Evolutionary conservation across 2,113 vertebrate species (phyloP).

Genomic region (Pygoscelis adeliae): DNA sequence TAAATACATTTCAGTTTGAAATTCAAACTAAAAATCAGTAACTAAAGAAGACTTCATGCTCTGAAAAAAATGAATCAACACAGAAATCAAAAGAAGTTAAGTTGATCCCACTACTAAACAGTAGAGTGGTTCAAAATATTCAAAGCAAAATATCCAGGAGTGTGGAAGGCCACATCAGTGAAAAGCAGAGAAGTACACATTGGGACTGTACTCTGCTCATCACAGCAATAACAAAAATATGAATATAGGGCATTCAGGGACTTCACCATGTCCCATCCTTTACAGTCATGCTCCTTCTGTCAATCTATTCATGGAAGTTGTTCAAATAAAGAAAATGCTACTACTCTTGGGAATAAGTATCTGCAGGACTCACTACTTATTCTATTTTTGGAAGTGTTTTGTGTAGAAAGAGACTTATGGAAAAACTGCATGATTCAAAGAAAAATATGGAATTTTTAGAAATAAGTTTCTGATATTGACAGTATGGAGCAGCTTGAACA

Average conservation of each 20-base stretch:
- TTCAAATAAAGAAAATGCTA: neutral
- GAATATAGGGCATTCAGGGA: neutral
- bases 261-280: neutral
- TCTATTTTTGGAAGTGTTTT: neutral
- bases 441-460: neutral
- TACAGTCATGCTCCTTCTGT: neutral
- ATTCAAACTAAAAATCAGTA: neutral
- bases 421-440: neutral
- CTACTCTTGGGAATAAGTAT: neutral
- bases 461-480: neutral
- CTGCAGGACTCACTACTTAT: neutral
- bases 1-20: neutral
- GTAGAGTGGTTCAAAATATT: neutral
- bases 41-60: neutral
- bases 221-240: neutral
- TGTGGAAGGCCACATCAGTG: neutral
- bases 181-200: neutral
- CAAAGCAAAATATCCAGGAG: neutral
- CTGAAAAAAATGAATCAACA: neutral
- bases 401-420: neutral
- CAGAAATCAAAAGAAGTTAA: neutral
- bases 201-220: neutral
- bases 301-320: neutral
- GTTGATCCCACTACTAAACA: neutral
- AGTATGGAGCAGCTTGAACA: neutral